A percentile compares a stretch with the other conserved stretches of the same genome.
Evolutionary conservation across 1,140 invertebrate genomes (phyloP).

Genomic region (Lasaia peninsularis): DNA sequence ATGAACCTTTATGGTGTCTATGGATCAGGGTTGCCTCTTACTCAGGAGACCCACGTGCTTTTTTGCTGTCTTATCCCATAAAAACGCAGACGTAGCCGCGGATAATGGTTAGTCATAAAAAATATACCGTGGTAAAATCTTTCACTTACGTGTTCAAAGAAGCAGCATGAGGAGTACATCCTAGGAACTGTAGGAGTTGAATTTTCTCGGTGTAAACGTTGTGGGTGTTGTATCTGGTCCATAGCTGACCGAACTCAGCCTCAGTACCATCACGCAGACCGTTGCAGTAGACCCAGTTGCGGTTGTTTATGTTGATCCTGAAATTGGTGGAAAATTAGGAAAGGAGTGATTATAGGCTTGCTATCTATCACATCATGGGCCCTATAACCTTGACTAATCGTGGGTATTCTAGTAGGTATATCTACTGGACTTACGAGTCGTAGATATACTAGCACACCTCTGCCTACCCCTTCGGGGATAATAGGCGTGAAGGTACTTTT

Average conservation of each 20-base stretch:
- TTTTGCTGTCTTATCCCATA: no score
- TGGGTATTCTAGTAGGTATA: no score
- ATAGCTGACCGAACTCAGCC: constrained; percentile 74
- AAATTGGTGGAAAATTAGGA: background rate
- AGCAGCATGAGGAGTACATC: constrained; percentile 67
- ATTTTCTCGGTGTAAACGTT: constrained; percentile 75
- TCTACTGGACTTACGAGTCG: no score
- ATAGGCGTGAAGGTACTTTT: no score
- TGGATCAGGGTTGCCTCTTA: no score
- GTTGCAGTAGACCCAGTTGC: constrained; percentile 80
- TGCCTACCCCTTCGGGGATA: no score
- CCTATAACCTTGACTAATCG: no score
- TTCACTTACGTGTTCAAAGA: constrained; percentile 69
- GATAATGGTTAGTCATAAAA: background rate
- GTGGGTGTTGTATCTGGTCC: constrained; percentile 67
- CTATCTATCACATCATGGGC: no score
- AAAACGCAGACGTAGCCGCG: no score
- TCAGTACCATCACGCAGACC: constrained; percentile 71
- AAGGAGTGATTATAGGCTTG: no score
- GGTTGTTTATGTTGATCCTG: constrained; percentile 77
- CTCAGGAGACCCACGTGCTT: no score
- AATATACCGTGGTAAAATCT: background rate
- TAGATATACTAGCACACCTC: no score
- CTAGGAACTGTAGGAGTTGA: constrained; percentile 70
- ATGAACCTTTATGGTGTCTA: background rate